These are phyloP conservation scores for Theocolax elegans DNA, from an alignment of 1,140 invertebrate genomes.

Conservation along the genomic window DNA sequence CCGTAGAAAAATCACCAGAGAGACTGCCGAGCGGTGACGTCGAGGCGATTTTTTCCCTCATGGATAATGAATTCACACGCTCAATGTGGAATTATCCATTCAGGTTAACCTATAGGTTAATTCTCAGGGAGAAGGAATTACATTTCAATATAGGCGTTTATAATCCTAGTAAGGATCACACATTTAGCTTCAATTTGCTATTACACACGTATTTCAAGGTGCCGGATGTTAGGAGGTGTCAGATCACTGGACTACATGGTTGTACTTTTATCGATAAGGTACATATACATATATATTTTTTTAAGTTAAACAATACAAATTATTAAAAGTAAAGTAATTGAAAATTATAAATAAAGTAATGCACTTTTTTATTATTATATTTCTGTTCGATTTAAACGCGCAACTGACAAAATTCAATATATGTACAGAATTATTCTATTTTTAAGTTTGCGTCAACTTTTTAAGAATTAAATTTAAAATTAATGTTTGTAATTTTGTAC, in stretches of 20 bases:
- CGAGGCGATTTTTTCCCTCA: constrained; percentile 89
- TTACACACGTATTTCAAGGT: constrained; percentile 97
- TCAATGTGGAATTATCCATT: constrained; percentile 96
- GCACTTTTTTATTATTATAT: too few species aligned
- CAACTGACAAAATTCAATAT: too few species aligned
- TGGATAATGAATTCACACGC: constrained; percentile 91
- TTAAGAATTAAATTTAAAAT: too few species aligned
- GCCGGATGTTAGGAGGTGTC: constrained; percentile 89
- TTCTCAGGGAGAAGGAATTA: constrained; percentile 88
- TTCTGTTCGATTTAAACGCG: too few species aligned
- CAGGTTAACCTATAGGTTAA: constrained; percentile 86
- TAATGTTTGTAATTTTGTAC: too few species aligned
- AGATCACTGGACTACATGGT: constrained; percentile 90
- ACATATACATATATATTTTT: too few species aligned
- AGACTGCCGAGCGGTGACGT: constrained; percentile 88
- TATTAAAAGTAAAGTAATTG: too few species aligned
- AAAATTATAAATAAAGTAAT: too few species aligned
- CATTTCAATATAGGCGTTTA: constrained; percentile 93
- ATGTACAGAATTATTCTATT: too few species aligned
- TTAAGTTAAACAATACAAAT: too few species aligned
- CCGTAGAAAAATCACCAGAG: constrained; percentile 87
- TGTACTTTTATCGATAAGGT: constrained; percentile 95
- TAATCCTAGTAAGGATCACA: constrained; percentile 89
- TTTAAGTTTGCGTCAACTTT: too few species aligned
- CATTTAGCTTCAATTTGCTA: constrained; percentile 92